Conservation (phyloP, 2,113 vertebrate species). For the Speoplatyrhinus poulsoni region DNA sequence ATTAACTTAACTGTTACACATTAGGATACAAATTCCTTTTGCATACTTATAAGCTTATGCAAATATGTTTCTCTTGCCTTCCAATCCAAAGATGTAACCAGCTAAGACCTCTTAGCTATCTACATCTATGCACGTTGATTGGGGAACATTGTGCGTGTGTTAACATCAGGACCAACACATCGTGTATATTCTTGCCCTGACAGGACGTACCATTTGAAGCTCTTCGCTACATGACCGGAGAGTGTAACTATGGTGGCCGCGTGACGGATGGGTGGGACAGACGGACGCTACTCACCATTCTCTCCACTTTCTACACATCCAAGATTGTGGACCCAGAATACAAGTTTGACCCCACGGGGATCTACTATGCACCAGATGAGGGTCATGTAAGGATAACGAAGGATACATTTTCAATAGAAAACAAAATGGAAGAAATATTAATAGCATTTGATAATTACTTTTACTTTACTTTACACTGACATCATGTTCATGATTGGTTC, state of each 20-base stretch:
- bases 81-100: no score
- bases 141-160: no score
- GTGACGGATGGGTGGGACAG: slow-evolving; percentile 88
- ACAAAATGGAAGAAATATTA: neutral
- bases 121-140: no score
- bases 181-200: neutral
- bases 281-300: slow-evolving; percentile 75
- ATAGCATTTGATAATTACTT: no score
- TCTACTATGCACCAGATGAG: slow-evolving; percentile 77
- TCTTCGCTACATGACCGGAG: slow-evolving; percentile 77
- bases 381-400: neutral
- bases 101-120: no score
- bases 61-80: no score
- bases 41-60: no score
- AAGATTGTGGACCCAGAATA: slow-evolving; percentile 69
- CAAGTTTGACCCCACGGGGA: slow-evolving; percentile 78
- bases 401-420: no score
- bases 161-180: neutral
- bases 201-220: slow-evolving; percentile 78
- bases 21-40: no score
- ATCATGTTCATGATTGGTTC: no score
- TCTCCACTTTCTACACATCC: slow-evolving; percentile 73
- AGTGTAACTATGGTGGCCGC: slow-evolving; percentile 84
- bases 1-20: no score
- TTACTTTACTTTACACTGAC: no score